Percentiles rank a stretch among this genome's conserved stretches.
Conservation (phyloP, 92 coral and sea anemone species). For the Siderastrea radians region DNA sequence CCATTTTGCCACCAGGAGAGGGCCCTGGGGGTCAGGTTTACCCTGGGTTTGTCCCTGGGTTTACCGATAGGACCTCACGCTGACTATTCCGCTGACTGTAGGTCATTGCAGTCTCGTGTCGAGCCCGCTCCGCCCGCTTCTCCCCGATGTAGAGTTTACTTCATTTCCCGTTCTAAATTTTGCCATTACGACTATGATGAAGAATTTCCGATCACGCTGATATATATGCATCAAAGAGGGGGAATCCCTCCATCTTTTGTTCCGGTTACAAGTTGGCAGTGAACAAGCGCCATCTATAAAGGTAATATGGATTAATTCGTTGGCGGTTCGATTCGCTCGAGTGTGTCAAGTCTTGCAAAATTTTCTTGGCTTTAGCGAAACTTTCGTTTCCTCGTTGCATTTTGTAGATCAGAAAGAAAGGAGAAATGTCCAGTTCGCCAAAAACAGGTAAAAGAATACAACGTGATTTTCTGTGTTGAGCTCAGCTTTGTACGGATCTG, state of each 20-base stretch:
- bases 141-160: background rate
- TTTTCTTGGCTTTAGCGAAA: background rate
- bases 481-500: background rate
- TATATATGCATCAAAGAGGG: background rate
- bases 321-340: background rate
- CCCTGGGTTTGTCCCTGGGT: no score
- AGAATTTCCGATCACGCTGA: conserved; percentile 42
- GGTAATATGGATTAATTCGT: background rate
- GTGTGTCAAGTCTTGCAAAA: background rate
- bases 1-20: no score
- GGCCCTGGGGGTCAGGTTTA: no score
- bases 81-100: background rate
- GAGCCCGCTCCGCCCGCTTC: conserved; percentile 10
- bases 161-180: conserved; percentile 43
- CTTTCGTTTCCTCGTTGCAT: background rate
- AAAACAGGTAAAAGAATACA: conserved; percentile 58
- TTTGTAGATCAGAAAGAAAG: background rate
- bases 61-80: background rate
- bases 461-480: background rate
- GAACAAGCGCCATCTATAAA: background rate
- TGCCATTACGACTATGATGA: conserved; percentile 28
- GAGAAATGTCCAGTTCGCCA: conserved; percentile 75
- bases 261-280: conserved; percentile 33
- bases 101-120: background rate
- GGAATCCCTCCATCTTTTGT: conserved; percentile 47